Evolutionary conservation across 2,797 vertebrate species (phyloP).

Genomic region (Hemitrygon akajei): DNA sequence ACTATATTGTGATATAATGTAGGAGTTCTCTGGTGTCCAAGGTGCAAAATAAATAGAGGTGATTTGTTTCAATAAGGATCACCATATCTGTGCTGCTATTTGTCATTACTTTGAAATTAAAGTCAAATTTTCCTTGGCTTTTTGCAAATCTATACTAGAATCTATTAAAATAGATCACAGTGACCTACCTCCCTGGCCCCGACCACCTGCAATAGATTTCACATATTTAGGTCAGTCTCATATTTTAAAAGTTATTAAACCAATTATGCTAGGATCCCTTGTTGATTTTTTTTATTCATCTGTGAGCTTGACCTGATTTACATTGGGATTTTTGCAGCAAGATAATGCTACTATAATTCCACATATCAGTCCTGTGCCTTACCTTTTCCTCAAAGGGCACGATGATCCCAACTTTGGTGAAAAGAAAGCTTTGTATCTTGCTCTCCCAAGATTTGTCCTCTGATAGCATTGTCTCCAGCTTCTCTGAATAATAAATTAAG

Average conservation of each 20-base stretch:
- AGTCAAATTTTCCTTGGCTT: background rate
- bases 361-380: background rate
- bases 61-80: background rate
- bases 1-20: background rate
- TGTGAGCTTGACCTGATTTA: constrained; percentile 31
- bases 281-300: constrained; percentile 16
- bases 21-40: background rate
- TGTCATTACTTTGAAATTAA: constrained; percentile 23
- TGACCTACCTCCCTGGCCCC: constrained; percentile 26
- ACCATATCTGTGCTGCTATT: background rate
- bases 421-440: background rate
- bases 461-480: background rate
- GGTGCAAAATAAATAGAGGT: background rate
- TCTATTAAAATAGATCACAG: constrained; percentile 22
- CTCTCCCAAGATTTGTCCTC: background rate
- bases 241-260: constrained; percentile 35
- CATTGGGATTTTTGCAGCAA: background rate
- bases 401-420: background rate
- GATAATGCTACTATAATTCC: constrained; percentile 10
- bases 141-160: background rate
- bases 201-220: constrained; percentile 19
- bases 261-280: constrained; percentile 23
- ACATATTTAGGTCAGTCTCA: constrained; percentile 26
- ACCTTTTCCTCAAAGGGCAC: background rate
- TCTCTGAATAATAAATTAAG: background rate